Conservation (phyloP, 2,113 vertebrate species). For the Otis tarda region DNA sequence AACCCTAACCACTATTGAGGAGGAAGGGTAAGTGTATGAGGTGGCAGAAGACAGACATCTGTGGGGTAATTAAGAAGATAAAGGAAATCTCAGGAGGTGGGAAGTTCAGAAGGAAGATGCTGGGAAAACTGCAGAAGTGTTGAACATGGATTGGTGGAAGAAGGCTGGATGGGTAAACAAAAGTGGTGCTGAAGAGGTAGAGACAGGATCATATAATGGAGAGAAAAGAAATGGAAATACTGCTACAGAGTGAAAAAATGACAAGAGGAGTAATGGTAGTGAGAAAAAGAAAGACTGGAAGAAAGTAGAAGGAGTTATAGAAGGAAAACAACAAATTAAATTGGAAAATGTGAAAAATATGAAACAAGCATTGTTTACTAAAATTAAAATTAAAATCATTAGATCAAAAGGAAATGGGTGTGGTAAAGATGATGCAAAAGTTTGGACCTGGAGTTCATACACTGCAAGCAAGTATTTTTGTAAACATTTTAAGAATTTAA, state of each 20-base stretch:
- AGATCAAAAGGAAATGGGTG: not conserved
- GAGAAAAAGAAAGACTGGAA: not conserved
- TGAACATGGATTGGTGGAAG: not conserved
- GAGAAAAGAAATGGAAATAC: not conserved
- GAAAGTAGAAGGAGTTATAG: not conserved
- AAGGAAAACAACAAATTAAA: not conserved
- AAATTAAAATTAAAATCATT: not conserved
- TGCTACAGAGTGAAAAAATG: not conserved
- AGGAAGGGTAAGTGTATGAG: not conserved
- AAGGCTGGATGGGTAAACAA: not conserved
- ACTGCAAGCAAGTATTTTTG: not conserved
- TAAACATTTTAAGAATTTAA: not conserved
- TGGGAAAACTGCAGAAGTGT: not conserved
- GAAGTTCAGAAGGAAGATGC: not conserved
- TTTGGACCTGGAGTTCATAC: not conserved
- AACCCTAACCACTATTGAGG: not conserved
- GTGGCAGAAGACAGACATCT: not conserved
- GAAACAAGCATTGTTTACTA: not conserved
- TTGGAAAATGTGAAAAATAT: not conserved
- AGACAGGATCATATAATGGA: not conserved
- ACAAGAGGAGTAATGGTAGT: not conserved
- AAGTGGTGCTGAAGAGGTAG: not conserved
- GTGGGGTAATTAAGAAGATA: not conserved
- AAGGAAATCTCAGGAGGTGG: not conserved
- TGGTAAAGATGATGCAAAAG: not conserved